Evolutionary conservation across 1,140 invertebrate species (phyloP), one percentile per base, ranked within the genome.

Genomic region (Monomorium pharaonis): DNA sequence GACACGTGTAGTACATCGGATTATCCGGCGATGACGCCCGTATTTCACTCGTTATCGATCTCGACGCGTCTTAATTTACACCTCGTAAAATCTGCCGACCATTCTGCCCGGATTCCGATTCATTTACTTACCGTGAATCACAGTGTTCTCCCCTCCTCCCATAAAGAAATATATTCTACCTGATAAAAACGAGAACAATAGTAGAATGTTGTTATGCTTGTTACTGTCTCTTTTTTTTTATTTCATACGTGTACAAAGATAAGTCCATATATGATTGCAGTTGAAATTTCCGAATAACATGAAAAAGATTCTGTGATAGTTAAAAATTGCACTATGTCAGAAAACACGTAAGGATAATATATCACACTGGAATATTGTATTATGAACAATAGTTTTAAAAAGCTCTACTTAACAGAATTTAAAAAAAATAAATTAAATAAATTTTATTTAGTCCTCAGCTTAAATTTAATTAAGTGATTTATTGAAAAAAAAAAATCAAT

Each of bases 31-130:
- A 83, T 83, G 78, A 83, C 78, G 78, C 78, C 42, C 60, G 27
- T 74, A 85, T 89, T 89, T 89, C 87, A 89, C 54, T 83, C 67
- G 85, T 89, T 86, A 89, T 89, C 72, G 88, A 89, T 86, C 69
- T 74, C 78, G 67, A 44, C 67, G 67, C 78, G 42, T 83, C 78
- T 83, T 83, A 83, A 83, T 83, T 83, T 81, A 85, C 89, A 88
- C 87, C 86, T 91, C 87, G 87, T 81, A 84, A 90, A 90, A 86
- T 91, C 88, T 70, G 86, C 83, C 74, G 74, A 54, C 51, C 24
- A 37, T 62, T 24, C 63, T 70, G 44, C 62, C 87, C 24, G 74
- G 87, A 91, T 92, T 90, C 91, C 88, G 4, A 42, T 56, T 83
- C 27, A 14, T 30, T 51, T 47, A 47, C 5, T 51, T 37, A 63